A percentile compares a stretch with the other conserved stretches of the same genome.
Evolutionary conservation across 92 coral and sea anemone species (phyloP).

Genomic region (Muricea muricata): DNA sequence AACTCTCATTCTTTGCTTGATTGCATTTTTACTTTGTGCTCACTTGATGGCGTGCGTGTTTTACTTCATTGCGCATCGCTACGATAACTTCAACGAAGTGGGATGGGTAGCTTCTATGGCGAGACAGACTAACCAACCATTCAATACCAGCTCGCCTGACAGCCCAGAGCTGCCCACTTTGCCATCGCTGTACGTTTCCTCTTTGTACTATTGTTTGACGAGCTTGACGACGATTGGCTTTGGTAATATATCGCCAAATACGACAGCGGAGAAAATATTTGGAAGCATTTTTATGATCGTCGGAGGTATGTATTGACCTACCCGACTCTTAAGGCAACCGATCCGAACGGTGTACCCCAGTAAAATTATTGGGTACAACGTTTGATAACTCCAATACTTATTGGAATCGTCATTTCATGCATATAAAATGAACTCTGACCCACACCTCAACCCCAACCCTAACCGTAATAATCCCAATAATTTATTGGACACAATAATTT

Average conservation of each 20-base stretch:
- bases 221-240: conserved; percentile 97
- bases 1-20: conserved; percentile 85
- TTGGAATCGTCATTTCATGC: too few relatives aligned
- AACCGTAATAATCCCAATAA: too few relatives aligned
- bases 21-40: conserved; percentile 86
- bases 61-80: conserved; percentile 74
- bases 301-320: conserved; percentile 86
- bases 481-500: too few relatives aligned
- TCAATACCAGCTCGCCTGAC: conserved; percentile 33
- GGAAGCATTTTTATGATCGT: conserved; percentile 92
- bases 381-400: too few relatives aligned
- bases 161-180: conserved; percentile 60
- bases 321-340: too few relatives aligned
- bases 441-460: too few relatives aligned
- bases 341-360: too few relatives aligned
- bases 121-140: conserved; percentile 50
- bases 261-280: conserved; percentile 97
- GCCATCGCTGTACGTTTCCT: conserved; percentile 86
- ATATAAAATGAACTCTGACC: too few relatives aligned
- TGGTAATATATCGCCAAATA: conserved; percentile 94
- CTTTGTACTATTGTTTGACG: conserved; percentile 89
- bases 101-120: conserved; percentile 80
- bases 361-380: too few relatives aligned
- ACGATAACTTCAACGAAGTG: conserved; percentile 66
- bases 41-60: conserved; percentile 97